These are phyloP conservation scores for Chrysemys picta DNA, from an alignment of 2,113 vertebrate species.

Conservation along the genomic window DNA sequence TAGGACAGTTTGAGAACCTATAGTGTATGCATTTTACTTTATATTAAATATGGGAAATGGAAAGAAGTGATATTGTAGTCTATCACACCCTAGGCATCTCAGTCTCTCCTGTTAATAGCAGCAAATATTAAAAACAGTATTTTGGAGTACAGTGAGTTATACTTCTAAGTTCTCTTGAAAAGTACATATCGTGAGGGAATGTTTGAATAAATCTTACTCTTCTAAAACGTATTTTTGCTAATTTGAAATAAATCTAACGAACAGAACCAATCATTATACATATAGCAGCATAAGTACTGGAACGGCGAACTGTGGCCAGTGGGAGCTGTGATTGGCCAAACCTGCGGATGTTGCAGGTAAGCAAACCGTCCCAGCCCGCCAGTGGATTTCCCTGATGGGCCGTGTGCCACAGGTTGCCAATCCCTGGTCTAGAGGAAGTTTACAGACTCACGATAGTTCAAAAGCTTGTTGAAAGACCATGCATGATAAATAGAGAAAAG, in stretches of 20 bases:
- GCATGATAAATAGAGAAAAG: neutral
- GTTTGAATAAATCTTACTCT: neutral
- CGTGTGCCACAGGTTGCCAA: too few species aligned
- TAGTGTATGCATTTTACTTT: neutral
- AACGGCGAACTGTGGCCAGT: too few species aligned
- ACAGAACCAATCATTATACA: neutral
- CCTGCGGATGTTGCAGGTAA: too few species aligned
- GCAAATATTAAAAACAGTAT: rapidly evolving
- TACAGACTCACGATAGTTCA: neutral
- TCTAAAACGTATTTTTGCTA: neutral
- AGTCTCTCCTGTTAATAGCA: neutral
- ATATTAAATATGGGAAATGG: neutral
- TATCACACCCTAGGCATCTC: neutral
- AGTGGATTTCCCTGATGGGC: too few species aligned
- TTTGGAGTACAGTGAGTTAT: neutral
- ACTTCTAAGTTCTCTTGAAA: neutral
- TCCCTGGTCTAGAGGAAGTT: neutral
- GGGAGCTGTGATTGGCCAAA: too few species aligned
- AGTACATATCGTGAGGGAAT: neutral
- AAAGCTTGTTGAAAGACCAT: neutral
- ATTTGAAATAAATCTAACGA: neutral
- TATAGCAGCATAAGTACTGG: neutral
- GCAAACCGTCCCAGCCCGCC: too few species aligned
- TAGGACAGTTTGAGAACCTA: neutral
- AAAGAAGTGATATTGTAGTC: neutral